These are phyloP conservation scores for Bembecia ichneumoniformis DNA, from an alignment of 2,888 invertebrate genomes.

Conservation along the genomic window DNA sequence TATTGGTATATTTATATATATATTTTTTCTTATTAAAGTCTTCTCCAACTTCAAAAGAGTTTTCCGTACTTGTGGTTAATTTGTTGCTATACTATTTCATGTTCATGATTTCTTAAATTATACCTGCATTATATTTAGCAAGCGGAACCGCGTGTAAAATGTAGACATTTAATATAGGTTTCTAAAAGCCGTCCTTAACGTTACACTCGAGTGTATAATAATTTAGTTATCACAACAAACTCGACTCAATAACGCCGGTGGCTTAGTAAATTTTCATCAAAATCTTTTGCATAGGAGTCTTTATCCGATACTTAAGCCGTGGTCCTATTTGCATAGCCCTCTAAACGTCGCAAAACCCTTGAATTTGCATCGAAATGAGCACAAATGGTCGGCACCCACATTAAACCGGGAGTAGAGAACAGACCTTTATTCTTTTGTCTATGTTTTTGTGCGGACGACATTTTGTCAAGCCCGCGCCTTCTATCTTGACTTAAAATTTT, in stretches of 20 bases:
- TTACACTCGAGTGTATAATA: too few species aligned
- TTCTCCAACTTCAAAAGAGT: too few species aligned
- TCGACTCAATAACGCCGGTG: not conserved
- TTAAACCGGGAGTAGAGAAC: conserved; percentile 44
- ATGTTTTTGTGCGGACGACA: conserved; percentile 35
- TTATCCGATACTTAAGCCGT: conserved; percentile 16
- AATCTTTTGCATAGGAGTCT: conserved; percentile 37
- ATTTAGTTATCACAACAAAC: not conserved
- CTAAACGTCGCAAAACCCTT: conserved; percentile 56
- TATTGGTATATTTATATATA: too few species aligned
- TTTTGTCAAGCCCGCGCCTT: conserved; percentile 28
- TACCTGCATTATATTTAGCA: too few species aligned
- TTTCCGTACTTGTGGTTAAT: too few species aligned
- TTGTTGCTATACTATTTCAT: too few species aligned
- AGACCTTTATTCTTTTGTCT: conserved; percentile 60
- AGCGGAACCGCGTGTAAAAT: too few species aligned
- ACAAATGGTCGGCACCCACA: conserved; percentile 58
- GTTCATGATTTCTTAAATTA: too few species aligned
- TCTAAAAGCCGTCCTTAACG: too few species aligned
- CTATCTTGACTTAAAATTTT: conserved; percentile 43
- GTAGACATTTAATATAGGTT: too few species aligned
- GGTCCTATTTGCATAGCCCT: conserved; percentile 54
- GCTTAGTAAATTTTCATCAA: conserved; percentile 19
- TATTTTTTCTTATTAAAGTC: too few species aligned
- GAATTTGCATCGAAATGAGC: conserved; percentile 66